Percentiles rank a stretch among this genome's conserved stretches.
Evolutionary conservation across 2,888 invertebrate species (phyloP).

Genomic region (Callinectes sapidus): DNA sequence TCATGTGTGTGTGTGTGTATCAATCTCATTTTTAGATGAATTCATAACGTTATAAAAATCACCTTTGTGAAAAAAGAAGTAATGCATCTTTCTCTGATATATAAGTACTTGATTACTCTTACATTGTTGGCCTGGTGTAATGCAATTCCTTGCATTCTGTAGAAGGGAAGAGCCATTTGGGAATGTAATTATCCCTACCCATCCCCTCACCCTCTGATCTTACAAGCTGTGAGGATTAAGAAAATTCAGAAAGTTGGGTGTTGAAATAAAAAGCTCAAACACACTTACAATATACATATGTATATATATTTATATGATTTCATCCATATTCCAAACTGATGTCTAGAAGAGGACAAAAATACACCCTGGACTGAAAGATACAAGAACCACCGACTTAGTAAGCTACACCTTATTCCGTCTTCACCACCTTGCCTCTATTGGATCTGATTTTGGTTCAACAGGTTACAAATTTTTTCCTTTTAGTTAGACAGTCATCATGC

Average conservation of each 20-base stretch:
- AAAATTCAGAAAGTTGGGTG: neutral
- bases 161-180: neutral
- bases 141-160: neutral
- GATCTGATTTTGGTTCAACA: neutral
- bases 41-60: no score
- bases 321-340: slow-evolving; percentile 34
- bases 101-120: neutral
- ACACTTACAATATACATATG: slow-evolving; percentile 49
- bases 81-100: no score
- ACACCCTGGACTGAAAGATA: slow-evolving; percentile 47
- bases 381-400: slow-evolving; percentile 29
- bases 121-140: neutral
- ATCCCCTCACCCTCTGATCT: neutral
- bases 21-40: no score
- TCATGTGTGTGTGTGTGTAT: no score
- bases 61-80: no score
- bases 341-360: slow-evolving; percentile 34
- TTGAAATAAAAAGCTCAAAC: slow-evolving; percentile 2
- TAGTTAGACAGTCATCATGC: neutral
- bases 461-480: neutral
- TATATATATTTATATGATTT: slow-evolving; percentile 33
- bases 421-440: neutral
- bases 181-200: neutral
- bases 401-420: slow-evolving; percentile 3
- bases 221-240: neutral